These are phyloP conservation scores for Psittacula echo DNA, from an alignment of 2,797 vertebrate genomes.

Conservation along the genomic window DNA sequence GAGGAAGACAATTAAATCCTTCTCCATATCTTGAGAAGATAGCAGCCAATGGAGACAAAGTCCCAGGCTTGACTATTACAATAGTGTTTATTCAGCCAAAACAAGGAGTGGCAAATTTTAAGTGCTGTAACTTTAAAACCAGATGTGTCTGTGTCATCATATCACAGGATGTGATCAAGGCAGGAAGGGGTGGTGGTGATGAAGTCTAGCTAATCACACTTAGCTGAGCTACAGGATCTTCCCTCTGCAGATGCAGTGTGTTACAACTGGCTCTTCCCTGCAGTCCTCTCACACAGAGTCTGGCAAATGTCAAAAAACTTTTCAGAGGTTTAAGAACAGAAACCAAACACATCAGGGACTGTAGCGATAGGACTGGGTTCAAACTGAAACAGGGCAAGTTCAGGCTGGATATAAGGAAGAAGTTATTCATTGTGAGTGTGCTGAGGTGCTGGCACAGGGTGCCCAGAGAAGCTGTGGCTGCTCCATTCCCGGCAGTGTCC, in stretches of 20 bases:
- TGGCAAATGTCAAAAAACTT: not conserved
- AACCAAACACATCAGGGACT: not conserved
- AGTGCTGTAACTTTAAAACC: not conserved
- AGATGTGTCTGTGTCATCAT: not conserved
- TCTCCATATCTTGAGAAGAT: not conserved
- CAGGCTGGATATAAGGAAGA: not conserved
- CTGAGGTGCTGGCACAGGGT: not conserved
- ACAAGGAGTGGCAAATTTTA: not conserved
- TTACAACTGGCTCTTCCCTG: not conserved
- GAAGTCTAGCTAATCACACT: not conserved
- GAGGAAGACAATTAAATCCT: not conserved
- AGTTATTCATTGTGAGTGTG: not conserved
- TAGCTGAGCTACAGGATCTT: not conserved
- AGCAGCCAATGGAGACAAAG: not conserved
- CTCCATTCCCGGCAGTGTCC: not conserved
- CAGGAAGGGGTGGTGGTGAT: not conserved
- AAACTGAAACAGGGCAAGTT: not conserved
- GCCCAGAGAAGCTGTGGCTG: not conserved
- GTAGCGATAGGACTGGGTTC: not conserved
- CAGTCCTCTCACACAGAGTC: not conserved
- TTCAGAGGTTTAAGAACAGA: not conserved
- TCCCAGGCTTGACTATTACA: not conserved
- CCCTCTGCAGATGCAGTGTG: not conserved
- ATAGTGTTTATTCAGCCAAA: not conserved
- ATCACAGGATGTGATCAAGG: not conserved